Evolutionary conservation across 2,113 vertebrate genomes (phyloP).

Genomic region (Aplodontia rufa): DNA sequence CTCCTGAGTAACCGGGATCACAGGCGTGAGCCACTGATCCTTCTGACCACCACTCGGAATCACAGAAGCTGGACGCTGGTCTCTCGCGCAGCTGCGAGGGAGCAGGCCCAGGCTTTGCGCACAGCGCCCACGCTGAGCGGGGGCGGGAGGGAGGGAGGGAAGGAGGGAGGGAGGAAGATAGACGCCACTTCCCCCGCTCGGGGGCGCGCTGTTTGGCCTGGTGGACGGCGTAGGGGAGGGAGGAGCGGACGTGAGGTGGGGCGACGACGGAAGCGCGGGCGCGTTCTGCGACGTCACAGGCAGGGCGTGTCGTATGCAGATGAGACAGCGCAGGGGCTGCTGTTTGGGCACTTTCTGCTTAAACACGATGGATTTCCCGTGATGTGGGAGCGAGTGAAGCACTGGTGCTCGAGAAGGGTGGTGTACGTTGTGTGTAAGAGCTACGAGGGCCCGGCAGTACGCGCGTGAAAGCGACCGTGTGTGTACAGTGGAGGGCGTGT

Average conservation of each 20-base stretch:
- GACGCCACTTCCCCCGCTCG: too few species aligned
- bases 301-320: not conserved
- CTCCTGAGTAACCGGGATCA: too few species aligned
- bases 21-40: too few species aligned
- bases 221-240: too few species aligned
- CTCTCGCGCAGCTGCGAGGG: not conserved
- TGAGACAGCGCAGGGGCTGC: not conserved
- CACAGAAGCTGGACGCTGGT: too few species aligned
- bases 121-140: accelerated
- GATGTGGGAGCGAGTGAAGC: not conserved
- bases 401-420: accelerated
- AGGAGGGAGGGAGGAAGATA: too few species aligned
- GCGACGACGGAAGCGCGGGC: not conserved
- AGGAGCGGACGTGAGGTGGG: not conserved
- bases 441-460: not conserved
- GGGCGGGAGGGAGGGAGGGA: too few species aligned
- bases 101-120: too few species aligned
- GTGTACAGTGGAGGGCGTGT: not conserved
- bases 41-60: too few species aligned
- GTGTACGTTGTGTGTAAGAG: not conserved
- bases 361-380: not conserved
- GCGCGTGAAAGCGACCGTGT: not conserved
- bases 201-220: too few species aligned
- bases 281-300: accelerated
- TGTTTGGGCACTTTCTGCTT: not conserved